Conservation (phyloP, 2,888 invertebrate species). For the Frankliniella intonsa region DNA sequence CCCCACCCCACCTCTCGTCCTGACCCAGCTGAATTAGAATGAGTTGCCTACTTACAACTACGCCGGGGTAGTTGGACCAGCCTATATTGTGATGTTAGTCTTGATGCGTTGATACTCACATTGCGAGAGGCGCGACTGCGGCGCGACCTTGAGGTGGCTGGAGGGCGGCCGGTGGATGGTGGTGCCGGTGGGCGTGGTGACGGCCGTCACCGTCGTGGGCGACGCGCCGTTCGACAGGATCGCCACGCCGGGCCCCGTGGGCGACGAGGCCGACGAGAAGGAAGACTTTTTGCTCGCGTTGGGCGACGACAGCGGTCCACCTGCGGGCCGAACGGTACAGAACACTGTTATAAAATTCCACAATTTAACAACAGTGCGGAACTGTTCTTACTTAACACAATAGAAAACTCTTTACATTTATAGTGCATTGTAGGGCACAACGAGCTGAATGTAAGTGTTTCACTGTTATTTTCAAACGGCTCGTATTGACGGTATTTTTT, state of each 20-base stretch:
- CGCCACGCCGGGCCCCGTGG: slow-evolving; percentile 48
- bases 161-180: slow-evolving; percentile 45
- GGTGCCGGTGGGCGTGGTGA: slow-evolving; percentile 40
- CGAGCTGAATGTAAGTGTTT: too few species aligned
- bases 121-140: slow-evolving; percentile 40
- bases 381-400: too few species aligned
- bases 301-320: slow-evolving; percentile 44
- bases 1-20: too few species aligned
- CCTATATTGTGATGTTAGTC: background rate
- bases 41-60: too few species aligned
- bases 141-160: slow-evolving; percentile 57
- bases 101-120: slow-evolving; percentile 22
- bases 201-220: slow-evolving; percentile 51
- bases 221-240: slow-evolving; percentile 47
- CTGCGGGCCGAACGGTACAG: slow-evolving; percentile 20
- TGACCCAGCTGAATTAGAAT: too few species aligned
- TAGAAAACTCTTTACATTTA: too few species aligned
- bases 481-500: too few species aligned
- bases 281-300: slow-evolving; percentile 38
- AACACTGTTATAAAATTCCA: too few species aligned
- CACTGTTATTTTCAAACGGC: too few species aligned
- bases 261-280: slow-evolving; percentile 43
- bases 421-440: too few species aligned
- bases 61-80: too few species aligned
- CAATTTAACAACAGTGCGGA: too few species aligned